Evolutionary conservation across 2,797 vertebrate genomes (phyloP), one percentile per base, ranked within the genome.

Genomic region (Centropyge bicolor): DNA sequence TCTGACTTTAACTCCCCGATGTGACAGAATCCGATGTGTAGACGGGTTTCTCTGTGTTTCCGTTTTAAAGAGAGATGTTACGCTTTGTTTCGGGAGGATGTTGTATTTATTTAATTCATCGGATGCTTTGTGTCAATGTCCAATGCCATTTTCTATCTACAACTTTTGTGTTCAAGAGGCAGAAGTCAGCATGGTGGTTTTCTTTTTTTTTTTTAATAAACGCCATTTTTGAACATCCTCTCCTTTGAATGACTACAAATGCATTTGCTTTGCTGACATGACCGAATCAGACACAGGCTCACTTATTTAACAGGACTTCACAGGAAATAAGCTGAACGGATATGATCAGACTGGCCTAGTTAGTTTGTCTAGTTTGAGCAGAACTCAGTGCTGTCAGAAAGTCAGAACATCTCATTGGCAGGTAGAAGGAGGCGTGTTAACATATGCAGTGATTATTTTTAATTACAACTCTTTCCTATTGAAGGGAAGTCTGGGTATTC

Each of bases 151-250:
- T 92, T 93, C 75, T 91, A 88, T 93, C 67, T 80, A 67, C 83
- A 80, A 73, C 59, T 31, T 80, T 91, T 93, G 69, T 92, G 90
- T 93, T 91, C 36, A 81, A 72, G 84, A 84, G 77, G 57, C 75
- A 69, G 77, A 86, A 81, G 87, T 92, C 90, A 91, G 90, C 90
- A 91, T 88, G 78, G 88, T 92, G 85, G 61, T 85, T 92, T 80
- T 79, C 40, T 83, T 86, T 87, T 74, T 82, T 78, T 82, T 69
- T 46, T 36, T 71, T 69, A 95, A 95, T 95, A 95, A 95, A 95
- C 24, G 85, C 89, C 92, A 94, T 95, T 96, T 95, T 95, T 92
- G 85, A 93, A 94, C 91, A 92, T 92, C 73, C 86, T 90, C 86
- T 92, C 78, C 62, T 81, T 80, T 90, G 75, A 90, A 71, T 90